Evolutionary conservation across 1,140 invertebrate genomes (phyloP).

Genomic region (Antheraea pernyi): DNA sequence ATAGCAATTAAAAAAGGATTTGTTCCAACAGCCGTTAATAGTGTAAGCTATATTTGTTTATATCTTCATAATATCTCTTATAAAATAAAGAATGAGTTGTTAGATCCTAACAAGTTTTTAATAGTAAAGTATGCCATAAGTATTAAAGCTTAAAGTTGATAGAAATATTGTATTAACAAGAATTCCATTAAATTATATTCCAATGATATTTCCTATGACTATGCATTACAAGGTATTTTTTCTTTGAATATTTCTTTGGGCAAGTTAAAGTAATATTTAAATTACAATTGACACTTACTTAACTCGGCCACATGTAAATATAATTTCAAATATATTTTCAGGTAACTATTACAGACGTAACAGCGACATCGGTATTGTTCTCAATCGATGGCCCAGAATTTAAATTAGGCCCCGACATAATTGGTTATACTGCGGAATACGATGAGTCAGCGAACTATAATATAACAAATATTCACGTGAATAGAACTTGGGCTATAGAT

Average conservation of each 20-base stretch:
- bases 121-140: too few relatives aligned
- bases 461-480: conserved; percentile 53
- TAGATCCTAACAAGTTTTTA: too few relatives aligned
- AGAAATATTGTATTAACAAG: background rate
- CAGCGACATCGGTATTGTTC: conserved; percentile 52
- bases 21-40: conserved; percentile 40
- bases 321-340: conserved; percentile 24
- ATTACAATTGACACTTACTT: too few relatives aligned
- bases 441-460: conserved; percentile 50
- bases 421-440: conserved; percentile 59
- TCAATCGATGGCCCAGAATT: conserved; percentile 37
- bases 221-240: too few relatives aligned
- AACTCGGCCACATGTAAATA: too few relatives aligned
- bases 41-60: conserved; percentile 38
- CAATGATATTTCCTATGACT: too few relatives aligned
- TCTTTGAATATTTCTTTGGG: too few relatives aligned
- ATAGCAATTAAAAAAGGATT: conserved; percentile 49
- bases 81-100: too few relatives aligned
- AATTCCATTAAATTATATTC: too few relatives aligned
- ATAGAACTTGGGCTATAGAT: conserved; percentile 58
- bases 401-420: conserved; percentile 40
- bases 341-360: conserved; percentile 37
- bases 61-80: background rate
- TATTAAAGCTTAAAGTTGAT: too few relatives aligned
- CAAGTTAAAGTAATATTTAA: too few relatives aligned